Evolutionary conservation across 2,797 vertebrate genomes (phyloP).

Genomic region (Lepilemur septentrionalis): DNA sequence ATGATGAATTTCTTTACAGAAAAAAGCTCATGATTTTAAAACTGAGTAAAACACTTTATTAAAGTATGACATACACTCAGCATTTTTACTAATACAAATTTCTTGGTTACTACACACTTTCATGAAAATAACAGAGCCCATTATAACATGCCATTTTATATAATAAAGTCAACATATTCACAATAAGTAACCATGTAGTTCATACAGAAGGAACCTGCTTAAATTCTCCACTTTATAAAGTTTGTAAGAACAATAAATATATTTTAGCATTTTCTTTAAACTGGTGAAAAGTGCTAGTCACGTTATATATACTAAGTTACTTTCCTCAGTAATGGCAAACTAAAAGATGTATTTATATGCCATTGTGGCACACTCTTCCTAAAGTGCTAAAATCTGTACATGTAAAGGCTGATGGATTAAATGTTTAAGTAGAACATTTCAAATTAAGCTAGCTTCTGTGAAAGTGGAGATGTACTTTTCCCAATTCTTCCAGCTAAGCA

Average conservation of each 20-base stretch:
- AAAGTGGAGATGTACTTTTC: background rate
- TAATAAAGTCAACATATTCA: background rate
- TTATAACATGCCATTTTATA: background rate
- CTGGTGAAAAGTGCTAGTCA: background rate
- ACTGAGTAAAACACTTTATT: background rate
- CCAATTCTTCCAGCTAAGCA: background rate
- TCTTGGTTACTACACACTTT: background rate
- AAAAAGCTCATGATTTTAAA: background rate
- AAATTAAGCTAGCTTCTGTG: background rate
- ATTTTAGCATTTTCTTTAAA: background rate
- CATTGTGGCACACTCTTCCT: background rate
- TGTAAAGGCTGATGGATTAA: constrained; percentile 29
- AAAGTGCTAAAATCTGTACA: background rate
- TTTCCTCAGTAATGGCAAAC: background rate
- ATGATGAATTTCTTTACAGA: background rate
- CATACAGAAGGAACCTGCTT: background rate
- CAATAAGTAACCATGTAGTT: background rate
- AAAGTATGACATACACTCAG: background rate
- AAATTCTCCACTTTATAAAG: background rate
- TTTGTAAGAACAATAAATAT: background rate
- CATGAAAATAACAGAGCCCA: background rate
- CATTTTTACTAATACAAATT: background rate
- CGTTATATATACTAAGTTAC: background rate
- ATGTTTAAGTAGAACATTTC: background rate
- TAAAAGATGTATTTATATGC: background rate